These are phyloP conservation scores for Zeus faber DNA, from an alignment of 2,113 vertebrate species.

Conservation along the genomic window DNA sequence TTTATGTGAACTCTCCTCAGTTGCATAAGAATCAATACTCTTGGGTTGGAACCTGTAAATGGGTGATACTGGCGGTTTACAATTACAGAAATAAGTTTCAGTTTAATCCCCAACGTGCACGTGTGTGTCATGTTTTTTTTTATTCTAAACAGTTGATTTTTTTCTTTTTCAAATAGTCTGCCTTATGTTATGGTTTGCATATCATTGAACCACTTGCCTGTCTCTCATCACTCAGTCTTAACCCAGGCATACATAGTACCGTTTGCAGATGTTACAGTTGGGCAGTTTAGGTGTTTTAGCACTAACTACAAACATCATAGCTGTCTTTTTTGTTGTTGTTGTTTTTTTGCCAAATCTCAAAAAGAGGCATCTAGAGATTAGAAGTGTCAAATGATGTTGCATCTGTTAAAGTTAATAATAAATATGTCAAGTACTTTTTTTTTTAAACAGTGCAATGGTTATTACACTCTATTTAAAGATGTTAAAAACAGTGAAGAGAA, in stretches of 20 bases:
- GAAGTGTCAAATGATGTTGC: slow-evolving; percentile 49
- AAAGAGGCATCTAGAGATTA: slow-evolving; percentile 31
- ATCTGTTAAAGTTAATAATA: slow-evolving; percentile 4
- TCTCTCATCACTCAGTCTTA: slow-evolving; percentile 37
- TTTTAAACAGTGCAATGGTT: slow-evolving; percentile 44
- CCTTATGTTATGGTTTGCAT: slow-evolving; percentile 33
- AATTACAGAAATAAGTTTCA: neutral
- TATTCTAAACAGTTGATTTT: too few relatives aligned
- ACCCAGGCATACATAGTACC: slow-evolving; percentile 4
- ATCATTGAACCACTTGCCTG: slow-evolving; percentile 19
- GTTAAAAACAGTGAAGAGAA: slow-evolving; percentile 31
- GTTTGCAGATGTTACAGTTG: slow-evolving; percentile 15
- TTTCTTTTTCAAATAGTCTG: neutral
- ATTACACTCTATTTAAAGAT: slow-evolving; percentile 35
- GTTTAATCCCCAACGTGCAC: too few relatives aligned
- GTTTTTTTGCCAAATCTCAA: slow-evolving; percentile 67
- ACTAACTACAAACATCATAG: slow-evolving; percentile 8
- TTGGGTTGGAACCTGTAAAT: neutral
- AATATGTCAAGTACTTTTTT: slow-evolving; percentile 25
- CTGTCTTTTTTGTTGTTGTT: too few relatives aligned
- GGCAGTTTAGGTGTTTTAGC: neutral
- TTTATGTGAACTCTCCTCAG: slow-evolving; percentile 25
- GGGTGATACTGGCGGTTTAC: neutral
- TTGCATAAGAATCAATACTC: slow-evolving; percentile 1
- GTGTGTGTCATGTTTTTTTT: too few relatives aligned